Evolutionary conservation across 1,140 invertebrate species (phyloP).

Genomic region (Neoseiulus cucumeris): DNA sequence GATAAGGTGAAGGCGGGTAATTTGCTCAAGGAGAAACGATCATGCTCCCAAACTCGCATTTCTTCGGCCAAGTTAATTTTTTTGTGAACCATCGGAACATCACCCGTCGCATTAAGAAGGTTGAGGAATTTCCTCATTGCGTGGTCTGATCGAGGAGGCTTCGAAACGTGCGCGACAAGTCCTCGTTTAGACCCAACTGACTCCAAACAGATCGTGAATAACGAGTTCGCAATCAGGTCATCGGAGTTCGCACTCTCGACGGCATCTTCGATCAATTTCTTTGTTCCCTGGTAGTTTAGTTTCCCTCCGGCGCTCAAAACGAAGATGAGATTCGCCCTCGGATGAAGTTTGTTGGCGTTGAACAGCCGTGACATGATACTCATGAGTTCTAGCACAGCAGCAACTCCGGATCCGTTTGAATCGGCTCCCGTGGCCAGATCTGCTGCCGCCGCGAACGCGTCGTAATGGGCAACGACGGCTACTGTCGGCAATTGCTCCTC

Average conservation of each 20-base stretch:
- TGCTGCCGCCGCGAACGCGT: conserved; percentile 64
- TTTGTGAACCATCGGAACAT: conserved; percentile 66
- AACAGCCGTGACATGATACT: conserved; percentile 81
- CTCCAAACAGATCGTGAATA: conserved; percentile 80
- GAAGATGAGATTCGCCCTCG: conserved; percentile 71
- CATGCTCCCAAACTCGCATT: conserved; percentile 85
- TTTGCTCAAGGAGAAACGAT: conserved; percentile 74
- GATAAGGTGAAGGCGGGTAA: conserved; percentile 78
- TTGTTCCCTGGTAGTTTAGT: conserved; percentile 83
- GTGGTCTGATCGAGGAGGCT: conserved; percentile 71
- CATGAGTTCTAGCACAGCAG: conserved; percentile 65
- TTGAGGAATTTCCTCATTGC: conserved; percentile 48
- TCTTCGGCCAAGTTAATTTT: conserved; percentile 95
- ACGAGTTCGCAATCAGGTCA: conserved; percentile 44
- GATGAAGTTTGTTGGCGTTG: conserved; percentile 49
- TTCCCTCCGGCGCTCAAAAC: conserved; percentile 75
- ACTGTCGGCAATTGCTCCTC: conserved; percentile 65
- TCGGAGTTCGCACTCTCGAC: conserved; percentile 42
- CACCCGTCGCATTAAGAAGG: conserved; percentile 25
- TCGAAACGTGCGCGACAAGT: conserved; percentile 80
- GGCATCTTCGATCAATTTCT: conserved; percentile 89
- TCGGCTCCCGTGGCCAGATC: conserved; percentile 64
- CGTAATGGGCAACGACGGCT: conserved; percentile 76
- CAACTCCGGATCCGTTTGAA: conserved; percentile 80
- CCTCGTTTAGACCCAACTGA: conserved; percentile 42